Percentiles rank a stretch among this genome's conserved stretches.
Conservation (phyloP, 2,888 invertebrate species). For the Drosophila vallismaia region DNA sequence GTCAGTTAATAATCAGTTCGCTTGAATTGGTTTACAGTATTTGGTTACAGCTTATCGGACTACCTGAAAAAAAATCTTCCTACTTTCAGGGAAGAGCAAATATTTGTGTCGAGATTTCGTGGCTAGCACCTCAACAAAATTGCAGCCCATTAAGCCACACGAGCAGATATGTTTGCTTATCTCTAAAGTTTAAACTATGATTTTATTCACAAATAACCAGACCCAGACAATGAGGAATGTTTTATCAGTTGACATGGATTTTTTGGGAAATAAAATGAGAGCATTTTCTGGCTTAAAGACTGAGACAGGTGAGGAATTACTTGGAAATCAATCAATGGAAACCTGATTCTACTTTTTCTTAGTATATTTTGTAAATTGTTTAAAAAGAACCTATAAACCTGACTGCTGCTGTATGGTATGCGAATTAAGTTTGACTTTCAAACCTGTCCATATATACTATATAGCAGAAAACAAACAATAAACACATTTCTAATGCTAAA, state of each 20-base stretch:
- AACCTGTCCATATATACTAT: conserved; percentile 39
- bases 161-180: conserved; percentile 31
- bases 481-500: conserved; percentile 58
- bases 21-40: conserved; percentile 32
- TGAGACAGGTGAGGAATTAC: too few species aligned
- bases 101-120: conserved; percentile 36
- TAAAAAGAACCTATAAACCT: not conserved
- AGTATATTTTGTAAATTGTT: not conserved
- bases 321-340: too few species aligned
- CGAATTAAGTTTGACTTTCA: conserved; percentile 6
- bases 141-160: conserved; percentile 12
- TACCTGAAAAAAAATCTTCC: conserved; percentile 27
- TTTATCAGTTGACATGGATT: conserved; percentile 40
- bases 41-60: conserved; percentile 40
- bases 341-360: not conserved
- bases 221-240: conserved; percentile 20
- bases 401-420: conserved; percentile 9
- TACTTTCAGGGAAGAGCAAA: conserved; percentile 32
- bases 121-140: conserved; percentile 35
- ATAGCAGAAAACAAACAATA: conserved; percentile 36
- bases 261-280: conserved; percentile 43
- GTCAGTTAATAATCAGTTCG: conserved; percentile 44
- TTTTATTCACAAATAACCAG: conserved; percentile 31
- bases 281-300: conserved; percentile 19
- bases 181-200: conserved; percentile 16